These are phyloP conservation scores for Anguilla obscura DNA, from an alignment of 2,797 vertebrate genomes.

Conservation along the genomic window DNA sequence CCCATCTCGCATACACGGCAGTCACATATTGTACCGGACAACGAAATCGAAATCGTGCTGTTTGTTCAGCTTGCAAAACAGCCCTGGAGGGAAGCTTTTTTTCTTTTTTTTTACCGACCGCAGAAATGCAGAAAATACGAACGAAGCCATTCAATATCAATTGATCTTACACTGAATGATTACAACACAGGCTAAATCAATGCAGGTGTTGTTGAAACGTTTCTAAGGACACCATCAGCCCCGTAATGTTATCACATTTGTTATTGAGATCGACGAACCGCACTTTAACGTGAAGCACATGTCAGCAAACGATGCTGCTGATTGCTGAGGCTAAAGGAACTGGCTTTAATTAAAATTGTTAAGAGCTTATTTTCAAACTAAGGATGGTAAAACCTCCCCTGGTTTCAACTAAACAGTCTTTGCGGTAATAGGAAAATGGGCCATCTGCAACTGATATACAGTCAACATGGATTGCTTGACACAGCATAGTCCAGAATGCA, in stretches of 20 bases:
- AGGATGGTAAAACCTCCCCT: not conserved
- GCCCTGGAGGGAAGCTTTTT: not conserved
- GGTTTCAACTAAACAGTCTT: not conserved
- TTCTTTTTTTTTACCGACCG: not conserved
- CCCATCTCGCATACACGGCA: not conserved
- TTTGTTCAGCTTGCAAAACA: not conserved
- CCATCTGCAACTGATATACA: not conserved
- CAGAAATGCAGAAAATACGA: not conserved
- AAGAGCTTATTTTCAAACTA: slow-evolving; percentile 26
- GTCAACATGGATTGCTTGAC: not conserved
- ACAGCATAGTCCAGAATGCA: not conserved
- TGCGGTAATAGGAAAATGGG: not conserved
- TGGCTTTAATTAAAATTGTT: slow-evolving; percentile 48
- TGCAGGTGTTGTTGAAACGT: not conserved
- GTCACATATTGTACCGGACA: not conserved
- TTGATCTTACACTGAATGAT: not conserved
- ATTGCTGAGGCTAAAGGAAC: slow-evolving; percentile 46
- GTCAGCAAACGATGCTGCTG: slow-evolving; percentile 43
- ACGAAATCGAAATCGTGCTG: not conserved
- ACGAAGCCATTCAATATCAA: not conserved
- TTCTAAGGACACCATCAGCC: not conserved
- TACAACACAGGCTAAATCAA: slow-evolving; percentile 1
- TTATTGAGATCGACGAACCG: slow-evolving; percentile 46
- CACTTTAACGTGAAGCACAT: slow-evolving; percentile 45
- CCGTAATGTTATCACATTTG: slow-evolving; percentile 24